These are phyloP conservation scores for Apamea anceps DNA, from an alignment of 2,888 invertebrate genomes.

Conservation along the genomic window DNA sequence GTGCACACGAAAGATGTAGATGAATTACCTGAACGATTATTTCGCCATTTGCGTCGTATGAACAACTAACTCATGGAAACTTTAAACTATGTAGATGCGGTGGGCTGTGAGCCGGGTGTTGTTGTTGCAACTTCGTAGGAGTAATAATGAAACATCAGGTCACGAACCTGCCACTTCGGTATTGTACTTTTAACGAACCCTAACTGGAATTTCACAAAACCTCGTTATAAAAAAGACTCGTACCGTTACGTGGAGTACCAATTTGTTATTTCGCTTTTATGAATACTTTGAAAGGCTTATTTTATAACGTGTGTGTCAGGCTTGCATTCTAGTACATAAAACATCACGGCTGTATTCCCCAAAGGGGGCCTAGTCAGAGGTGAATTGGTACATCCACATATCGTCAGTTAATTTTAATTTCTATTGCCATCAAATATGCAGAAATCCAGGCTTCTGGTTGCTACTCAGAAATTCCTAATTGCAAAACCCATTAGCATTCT, in stretches of 20 bases:
- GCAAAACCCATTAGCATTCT: not conserved
- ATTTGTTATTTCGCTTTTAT: conserved; percentile 42
- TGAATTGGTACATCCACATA: not conserved
- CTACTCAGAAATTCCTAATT: not conserved
- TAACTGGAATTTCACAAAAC: conserved; percentile 39
- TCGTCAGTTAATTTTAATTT: not conserved
- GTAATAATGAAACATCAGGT: conserved; percentile 49
- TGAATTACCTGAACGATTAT: not conserved
- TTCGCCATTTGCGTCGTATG: not conserved
- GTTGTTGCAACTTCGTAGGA: conserved; percentile 20
- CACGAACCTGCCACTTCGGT: conserved; percentile 45
- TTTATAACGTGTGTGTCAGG: not conserved
- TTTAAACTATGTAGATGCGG: conserved; percentile 28
- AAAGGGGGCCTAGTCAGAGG: too few species aligned
- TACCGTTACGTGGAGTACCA: conserved; percentile 27
- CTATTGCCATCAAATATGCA: not conserved
- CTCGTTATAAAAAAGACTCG: conserved; percentile 21
- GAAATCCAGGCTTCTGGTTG: not conserved
- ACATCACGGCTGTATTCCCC: not conserved
- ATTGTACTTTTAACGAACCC: conserved; percentile 46
- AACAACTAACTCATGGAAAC: conserved; percentile 32
- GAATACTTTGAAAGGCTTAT: conserved; percentile 34
- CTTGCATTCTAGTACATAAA: conserved; percentile 15
- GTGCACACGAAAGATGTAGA: conserved; percentile 3
- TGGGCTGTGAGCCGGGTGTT: conserved; percentile 7